Conservation (phyloP, 2,888 invertebrate genomes). For the Nomada goodeniana region DNA sequence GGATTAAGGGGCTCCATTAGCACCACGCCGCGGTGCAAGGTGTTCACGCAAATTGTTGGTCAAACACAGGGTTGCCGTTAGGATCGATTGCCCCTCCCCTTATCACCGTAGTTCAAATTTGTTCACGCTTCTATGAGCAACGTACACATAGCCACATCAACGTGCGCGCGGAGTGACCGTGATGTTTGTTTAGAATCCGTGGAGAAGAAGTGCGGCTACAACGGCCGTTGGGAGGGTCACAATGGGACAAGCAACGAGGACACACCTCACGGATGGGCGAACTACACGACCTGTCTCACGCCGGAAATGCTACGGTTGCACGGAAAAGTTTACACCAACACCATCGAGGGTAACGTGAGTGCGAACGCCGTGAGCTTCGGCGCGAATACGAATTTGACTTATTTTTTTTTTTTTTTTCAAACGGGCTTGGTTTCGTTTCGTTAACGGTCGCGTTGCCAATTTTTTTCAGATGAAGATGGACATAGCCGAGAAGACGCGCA, state of each 20-base stretch:
- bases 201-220: slow-evolving; percentile 88
- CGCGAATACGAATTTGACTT: not conserved
- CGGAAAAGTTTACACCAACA: slow-evolving; percentile 86
- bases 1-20: too few relatives aligned
- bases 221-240: slow-evolving; percentile 89
- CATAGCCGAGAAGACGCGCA: slow-evolving; percentile 90
- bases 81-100: not conserved
- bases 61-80: not conserved
- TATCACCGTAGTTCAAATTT: not conserved
- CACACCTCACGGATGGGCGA: slow-evolving; percentile 89
- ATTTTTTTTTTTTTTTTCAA: not conserved
- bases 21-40: not conserved
- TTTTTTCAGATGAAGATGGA: slow-evolving; percentile 87
- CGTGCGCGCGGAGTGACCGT: not conserved
- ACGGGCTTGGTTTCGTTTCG: not conserved
- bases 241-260: slow-evolving; percentile 80
- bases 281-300: slow-evolving; percentile 92
- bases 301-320: slow-evolving; percentile 89
- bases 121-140: not conserved
- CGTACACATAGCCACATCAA: too few relatives aligned
- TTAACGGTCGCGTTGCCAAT: not conserved
- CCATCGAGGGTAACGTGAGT: slow-evolving; percentile 65
- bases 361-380: not conserved
- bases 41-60: slow-evolving; percentile 7
- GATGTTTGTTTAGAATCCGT: slow-evolving; percentile 87